Conservation (phyloP, 2,888 invertebrate genomes). For the Dasypolia templi region DNA sequence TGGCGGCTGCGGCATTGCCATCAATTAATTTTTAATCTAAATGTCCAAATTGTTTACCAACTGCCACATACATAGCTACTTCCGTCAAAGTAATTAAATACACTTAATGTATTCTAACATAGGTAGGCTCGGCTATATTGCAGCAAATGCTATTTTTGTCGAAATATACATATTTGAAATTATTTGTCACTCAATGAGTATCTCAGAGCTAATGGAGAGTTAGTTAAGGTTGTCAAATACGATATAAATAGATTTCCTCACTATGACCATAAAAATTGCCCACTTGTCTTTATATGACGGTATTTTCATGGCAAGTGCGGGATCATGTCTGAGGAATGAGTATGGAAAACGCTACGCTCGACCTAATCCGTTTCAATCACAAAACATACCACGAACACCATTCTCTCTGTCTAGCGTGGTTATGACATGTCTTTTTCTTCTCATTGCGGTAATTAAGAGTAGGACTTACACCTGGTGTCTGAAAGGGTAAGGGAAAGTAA, state of each 20-base stretch:
- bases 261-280: not conserved
- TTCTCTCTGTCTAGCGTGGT: constrained; percentile 15
- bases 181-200: constrained; percentile 36
- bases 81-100: constrained; percentile 45
- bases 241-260: not conserved
- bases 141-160: too few species aligned
- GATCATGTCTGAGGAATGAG: not conserved
- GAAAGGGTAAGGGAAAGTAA: too few species aligned
- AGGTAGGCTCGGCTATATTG: too few species aligned
- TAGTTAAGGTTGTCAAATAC: constrained; percentile 47
- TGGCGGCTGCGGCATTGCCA: too few species aligned
- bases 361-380: constrained; percentile 5
- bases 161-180: constrained; percentile 49
- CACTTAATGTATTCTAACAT: constrained; percentile 28
- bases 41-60: constrained; percentile 19
- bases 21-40: constrained; percentile 8
- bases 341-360: too few species aligned
- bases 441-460: not conserved
- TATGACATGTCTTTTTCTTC: constrained; percentile 21
- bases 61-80: constrained; percentile 33
- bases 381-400: constrained; percentile 2
- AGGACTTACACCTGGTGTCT: not conserved
- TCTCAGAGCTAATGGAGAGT: constrained; percentile 44
- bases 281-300: not conserved
- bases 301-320: constrained; percentile 7